phyloP scores from a whole-genome alignment of 2,797 vertebrate genomes.

The Leptoclinus maculatus region DNA sequence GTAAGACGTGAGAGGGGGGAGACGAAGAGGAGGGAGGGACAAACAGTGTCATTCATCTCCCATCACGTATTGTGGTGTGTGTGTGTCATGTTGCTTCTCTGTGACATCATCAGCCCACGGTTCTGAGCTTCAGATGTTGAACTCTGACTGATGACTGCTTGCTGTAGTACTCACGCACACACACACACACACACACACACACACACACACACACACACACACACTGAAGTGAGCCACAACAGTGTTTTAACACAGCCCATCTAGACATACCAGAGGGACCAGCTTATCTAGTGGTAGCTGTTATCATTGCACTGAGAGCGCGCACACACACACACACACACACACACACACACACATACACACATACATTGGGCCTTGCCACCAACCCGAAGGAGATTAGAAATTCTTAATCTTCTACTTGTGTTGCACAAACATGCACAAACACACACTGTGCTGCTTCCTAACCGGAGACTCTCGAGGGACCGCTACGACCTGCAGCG shows the following conservation, averaged over 20 bases:
- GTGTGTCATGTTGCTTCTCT: constrained; percentile 36
- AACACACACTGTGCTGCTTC: constrained; percentile 20
- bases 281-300: constrained; percentile 67
- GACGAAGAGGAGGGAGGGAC: neutral
- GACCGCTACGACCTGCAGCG: neutral
- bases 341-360: constrained; percentile 11
- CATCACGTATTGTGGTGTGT: constrained; percentile 33
- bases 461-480: constrained; percentile 14
- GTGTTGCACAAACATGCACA: constrained; percentile 53
- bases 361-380: constrained; percentile 22
- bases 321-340: constrained; percentile 22
- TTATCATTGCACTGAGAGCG: constrained; percentile 59
- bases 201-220: neutral
- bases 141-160: constrained; percentile 33
- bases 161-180: constrained; percentile 15
- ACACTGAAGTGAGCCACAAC: constrained; percentile 22
- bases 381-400: constrained; percentile 66
- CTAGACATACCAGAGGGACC: constrained; percentile 52
- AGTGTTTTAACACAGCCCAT: constrained; percentile 47
- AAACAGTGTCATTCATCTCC: constrained; percentile 47
- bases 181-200: constrained; percentile 14
- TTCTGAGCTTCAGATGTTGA: constrained; percentile 41
- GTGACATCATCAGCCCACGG: constrained; percentile 34
- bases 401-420: constrained; percentile 67
- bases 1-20: neutral